A percentile compares a stretch with the other conserved stretches of the same genome.
These are phyloP conservation scores for Lemur catta DNA, from an alignment of 2,797 vertebrate species.

Conservation along the genomic window DNA sequence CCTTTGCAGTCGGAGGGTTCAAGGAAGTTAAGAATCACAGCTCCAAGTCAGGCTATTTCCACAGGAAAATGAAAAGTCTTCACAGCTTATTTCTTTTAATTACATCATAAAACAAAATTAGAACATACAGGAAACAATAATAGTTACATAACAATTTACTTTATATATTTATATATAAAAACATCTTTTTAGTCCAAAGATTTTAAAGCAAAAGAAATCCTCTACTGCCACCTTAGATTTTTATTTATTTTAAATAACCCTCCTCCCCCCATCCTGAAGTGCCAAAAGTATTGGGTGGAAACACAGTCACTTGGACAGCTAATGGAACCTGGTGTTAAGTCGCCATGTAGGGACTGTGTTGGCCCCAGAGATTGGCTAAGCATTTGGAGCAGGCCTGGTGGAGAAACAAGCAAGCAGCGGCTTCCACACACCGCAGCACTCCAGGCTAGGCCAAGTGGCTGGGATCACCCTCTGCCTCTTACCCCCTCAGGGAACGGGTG, in stretches of 20 bases:
- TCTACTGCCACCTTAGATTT: conserved; percentile 75
- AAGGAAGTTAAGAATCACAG: neutral
- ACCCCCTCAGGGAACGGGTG: neutral
- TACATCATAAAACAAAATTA: conserved; percentile 80
- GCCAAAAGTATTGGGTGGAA: conserved; percentile 23
- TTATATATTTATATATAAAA: conserved; percentile 79
- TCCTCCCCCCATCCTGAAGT: conserved; percentile 22
- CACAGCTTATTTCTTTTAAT: conserved; percentile 81
- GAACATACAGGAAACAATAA: conserved; percentile 80
- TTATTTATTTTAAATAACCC: conserved; percentile 67
- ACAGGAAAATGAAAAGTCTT: conserved; percentile 72
- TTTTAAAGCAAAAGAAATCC: conserved; percentile 78
- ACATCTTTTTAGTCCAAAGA: conserved; percentile 73
- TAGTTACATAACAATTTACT: conserved; percentile 80
- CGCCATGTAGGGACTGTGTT: neutral
- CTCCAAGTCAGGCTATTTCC: conserved; percentile 46
- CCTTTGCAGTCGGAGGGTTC: neutral
- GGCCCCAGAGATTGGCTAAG: conserved; percentile 3
- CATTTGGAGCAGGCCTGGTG: neutral
- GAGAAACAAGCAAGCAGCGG: conserved; percentile 27
- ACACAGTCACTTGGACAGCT: conserved; percentile 56
- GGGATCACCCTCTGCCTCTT: neutral
- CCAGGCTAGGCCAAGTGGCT: neutral
- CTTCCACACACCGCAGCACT: neutral
- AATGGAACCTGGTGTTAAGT: conserved; percentile 28